Evolutionary conservation across 1,140 invertebrate genomes (phyloP).

Genomic region (Dendrolimus punctatus): DNA sequence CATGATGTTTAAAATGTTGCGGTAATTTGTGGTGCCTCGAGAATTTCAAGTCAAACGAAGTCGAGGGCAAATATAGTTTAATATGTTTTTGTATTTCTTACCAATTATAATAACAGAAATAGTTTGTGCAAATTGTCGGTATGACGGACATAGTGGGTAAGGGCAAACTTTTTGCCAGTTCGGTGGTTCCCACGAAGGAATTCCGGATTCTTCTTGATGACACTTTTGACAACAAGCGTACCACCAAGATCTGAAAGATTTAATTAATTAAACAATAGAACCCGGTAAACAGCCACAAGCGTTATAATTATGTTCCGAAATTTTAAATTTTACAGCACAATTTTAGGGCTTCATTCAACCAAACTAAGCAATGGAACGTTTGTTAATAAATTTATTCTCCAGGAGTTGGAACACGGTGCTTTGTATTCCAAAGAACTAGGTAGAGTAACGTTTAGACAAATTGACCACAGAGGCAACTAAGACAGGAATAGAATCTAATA

Average conservation of each 20-base stretch:
- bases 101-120: slow-evolving; percentile 78
- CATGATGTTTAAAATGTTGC: too few relatives aligned
- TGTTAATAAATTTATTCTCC: too few relatives aligned
- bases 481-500: too few relatives aligned
- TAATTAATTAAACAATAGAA: neutral
- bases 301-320: neutral
- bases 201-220: slow-evolving; percentile 76
- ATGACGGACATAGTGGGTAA: slow-evolving; percentile 85
- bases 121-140: slow-evolving; percentile 82
- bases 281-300: neutral
- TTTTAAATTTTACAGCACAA: neutral
- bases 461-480: too few relatives aligned
- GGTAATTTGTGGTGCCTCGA: too few relatives aligned
- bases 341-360: neutral
- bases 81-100: slow-evolving; percentile 30
- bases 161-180: slow-evolving; percentile 84
- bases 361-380: too few relatives aligned
- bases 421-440: too few relatives aligned
- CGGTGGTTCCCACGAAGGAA: slow-evolving; percentile 83
- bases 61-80: too few relatives aligned
- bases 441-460: too few relatives aligned
- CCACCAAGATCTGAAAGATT: slow-evolving; percentile 78
- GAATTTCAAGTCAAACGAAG: too few relatives aligned
- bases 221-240: slow-evolving; percentile 81
- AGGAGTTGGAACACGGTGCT: too few relatives aligned